These are phyloP conservation scores for Argentina silus DNA, from an alignment of 2,797 vertebrate species.

Conservation along the genomic window DNA sequence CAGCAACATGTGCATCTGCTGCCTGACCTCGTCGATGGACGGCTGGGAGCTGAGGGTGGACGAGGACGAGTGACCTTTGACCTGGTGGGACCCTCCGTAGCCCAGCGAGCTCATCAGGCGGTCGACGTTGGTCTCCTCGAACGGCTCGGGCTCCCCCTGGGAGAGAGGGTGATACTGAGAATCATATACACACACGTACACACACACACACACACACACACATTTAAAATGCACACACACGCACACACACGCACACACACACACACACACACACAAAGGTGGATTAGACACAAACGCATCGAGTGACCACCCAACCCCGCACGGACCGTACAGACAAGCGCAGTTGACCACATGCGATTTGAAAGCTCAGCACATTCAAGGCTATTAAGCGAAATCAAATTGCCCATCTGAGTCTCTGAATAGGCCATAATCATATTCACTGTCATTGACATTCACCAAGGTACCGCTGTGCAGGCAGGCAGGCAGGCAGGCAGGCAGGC, in stretches of 20 bases:
- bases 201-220: conserved; percentile 20
- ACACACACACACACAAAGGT: conserved; percentile 25
- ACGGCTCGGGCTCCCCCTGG: conserved; percentile 92
- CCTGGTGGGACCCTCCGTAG: conserved; percentile 80
- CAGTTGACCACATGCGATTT: conserved; percentile 23
- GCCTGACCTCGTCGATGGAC: conserved; percentile 95
- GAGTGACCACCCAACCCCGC: too few relatives aligned
- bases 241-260: not conserved
- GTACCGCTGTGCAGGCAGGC: conserved; percentile 36
- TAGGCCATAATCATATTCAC: conserved; percentile 66
- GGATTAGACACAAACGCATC: too few relatives aligned
- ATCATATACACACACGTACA: conserved; percentile 11
- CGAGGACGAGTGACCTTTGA: conserved; percentile 95
- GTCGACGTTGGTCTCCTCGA: conserved; percentile 95
- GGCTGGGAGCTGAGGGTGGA: conserved; percentile 98
- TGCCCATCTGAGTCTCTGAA: conserved; percentile 64
- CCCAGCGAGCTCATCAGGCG: conserved; percentile 84
- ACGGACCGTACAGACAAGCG: too few relatives aligned
- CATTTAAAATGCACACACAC: not conserved
- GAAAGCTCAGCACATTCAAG: conserved; percentile 51
- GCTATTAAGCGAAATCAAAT: conserved; percentile 57
- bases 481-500: too few relatives aligned
- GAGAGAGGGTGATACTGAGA: not conserved
- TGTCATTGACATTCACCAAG: conserved; percentile 65
- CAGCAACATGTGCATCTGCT: conserved; percentile 97